Evolutionary conservation across 2,888 invertebrate genomes (phyloP), one percentile per base, ranked within the genome.

Genomic region (Xestia c-nigrum): DNA sequence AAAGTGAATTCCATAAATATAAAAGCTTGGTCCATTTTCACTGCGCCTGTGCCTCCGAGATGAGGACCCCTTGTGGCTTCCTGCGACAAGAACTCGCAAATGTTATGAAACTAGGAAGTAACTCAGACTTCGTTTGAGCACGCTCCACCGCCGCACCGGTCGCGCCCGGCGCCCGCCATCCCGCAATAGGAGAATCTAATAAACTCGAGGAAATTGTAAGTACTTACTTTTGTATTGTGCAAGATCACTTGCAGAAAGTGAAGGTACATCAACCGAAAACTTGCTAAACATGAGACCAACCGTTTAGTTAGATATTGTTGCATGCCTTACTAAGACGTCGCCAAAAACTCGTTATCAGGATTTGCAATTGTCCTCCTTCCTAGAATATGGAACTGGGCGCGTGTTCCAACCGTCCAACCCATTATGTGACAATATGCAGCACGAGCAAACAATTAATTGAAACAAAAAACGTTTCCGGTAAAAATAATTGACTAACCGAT

Each of bases 401-500:
- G 24, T 74, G 50, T 47, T 55, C 14, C 21, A 24, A 50, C 14
- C 0, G 5, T 12, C 5, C 19, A 38, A 52, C 24, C 61, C 40
- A 80, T 38, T 80, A 52, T 31, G 31, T 55, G 19, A 55, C 47
- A 74, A 64, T 5, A 74, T n/a, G n/a, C 4, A n/a, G 31, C 21
- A 43, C 38, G 31, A 63, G 67, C 31, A 76, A 63, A 24, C 6
- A 67, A 43, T 55, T 67, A n/a, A 76, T 76, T 43, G 16, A 61
- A 82, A 57, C 47, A 66, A 66, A 55, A 61, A 46, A 19, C 24
- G 16, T 46, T 63, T 50, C 46, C 21, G 16, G n/a, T 31, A 71
- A 63, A 63, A 43, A 61, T 71, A 59, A 71, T 65, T 63, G 78
- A 55, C 9, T 12, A 24, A 43, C 38, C 10, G 82, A 82, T 59